These are phyloP conservation scores for Coenonympha arcania DNA, from an alignment of 2,888 invertebrate species.

Conservation along the genomic window DNA sequence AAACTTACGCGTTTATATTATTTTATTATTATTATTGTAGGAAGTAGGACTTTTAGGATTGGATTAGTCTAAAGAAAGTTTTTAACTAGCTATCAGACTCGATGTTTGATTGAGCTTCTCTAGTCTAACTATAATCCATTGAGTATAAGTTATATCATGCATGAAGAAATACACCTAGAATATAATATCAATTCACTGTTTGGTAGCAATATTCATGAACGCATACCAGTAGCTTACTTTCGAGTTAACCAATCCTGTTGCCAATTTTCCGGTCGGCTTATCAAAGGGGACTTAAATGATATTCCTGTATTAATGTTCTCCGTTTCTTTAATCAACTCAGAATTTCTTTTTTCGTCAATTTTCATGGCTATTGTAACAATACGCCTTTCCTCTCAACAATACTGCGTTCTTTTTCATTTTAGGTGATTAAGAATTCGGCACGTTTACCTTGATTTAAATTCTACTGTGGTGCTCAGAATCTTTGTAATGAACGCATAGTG, in stretches of 20 bases:
- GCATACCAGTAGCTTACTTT: constrained; percentile 1
- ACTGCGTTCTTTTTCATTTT: neutral
- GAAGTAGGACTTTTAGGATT: too few species aligned
- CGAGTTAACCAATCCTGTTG: constrained; percentile 4
- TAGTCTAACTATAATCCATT: neutral
- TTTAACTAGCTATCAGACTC: too few species aligned
- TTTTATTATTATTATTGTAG: too few species aligned
- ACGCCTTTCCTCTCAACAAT: neutral
- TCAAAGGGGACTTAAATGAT: constrained; percentile 8
- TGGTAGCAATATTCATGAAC: constrained; percentile 5
- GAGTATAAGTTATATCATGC: neutral
- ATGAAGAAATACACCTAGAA: constrained; percentile 1
- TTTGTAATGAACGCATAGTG: too few species aligned
- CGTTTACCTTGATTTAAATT: too few species aligned
- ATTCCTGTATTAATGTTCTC: neutral
- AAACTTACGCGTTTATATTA: too few species aligned
- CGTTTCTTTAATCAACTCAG: neutral
- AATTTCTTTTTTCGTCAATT: neutral
- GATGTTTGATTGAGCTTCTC: too few species aligned
- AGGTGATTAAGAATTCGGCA: neutral
- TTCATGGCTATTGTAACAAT: constrained; percentile 4
- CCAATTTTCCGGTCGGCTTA: constrained; percentile 6
- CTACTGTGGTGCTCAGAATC: too few species aligned
- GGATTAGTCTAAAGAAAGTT: too few species aligned
- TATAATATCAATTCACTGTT: constrained; percentile 3